Conservation (phyloP, 2,797 vertebrate species). For the Rhynchonycteris naso region DNA sequence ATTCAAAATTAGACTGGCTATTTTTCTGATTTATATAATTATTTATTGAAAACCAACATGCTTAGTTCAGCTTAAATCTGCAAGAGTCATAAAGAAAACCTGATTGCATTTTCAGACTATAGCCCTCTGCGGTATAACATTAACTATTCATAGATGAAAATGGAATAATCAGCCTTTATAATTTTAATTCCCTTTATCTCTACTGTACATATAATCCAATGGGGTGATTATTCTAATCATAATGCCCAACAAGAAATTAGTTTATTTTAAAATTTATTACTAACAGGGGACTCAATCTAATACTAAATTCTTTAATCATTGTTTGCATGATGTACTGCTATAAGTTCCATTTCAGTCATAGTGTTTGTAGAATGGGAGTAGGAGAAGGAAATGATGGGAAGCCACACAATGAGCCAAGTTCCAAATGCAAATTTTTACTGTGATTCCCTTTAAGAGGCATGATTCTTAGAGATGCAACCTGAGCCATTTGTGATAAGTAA, state of each 20-base stretch:
- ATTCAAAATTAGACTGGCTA: slow-evolving; percentile 53
- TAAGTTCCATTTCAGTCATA: not conserved
- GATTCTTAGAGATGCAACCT: not conserved
- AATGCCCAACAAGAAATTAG: slow-evolving; percentile 81
- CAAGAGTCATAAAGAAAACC: slow-evolving; percentile 42
- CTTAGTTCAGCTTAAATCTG: slow-evolving; percentile 9
- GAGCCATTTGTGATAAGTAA: not conserved
- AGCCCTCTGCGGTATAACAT: slow-evolving; percentile 57
- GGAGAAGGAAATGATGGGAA: not conserved
- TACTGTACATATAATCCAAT: slow-evolving; percentile 65
- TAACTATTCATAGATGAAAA: slow-evolving; percentile 65
- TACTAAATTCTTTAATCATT: slow-evolving; percentile 67
- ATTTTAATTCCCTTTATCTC: slow-evolving; percentile 79
- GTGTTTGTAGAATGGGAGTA: not conserved
- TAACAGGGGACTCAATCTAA: slow-evolving; percentile 77
- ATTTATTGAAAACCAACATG: slow-evolving; percentile 57
- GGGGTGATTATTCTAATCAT: slow-evolving; percentile 78
- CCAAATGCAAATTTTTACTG: not conserved
- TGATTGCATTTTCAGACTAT: slow-evolving; percentile 11
- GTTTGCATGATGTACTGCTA: slow-evolving; percentile 19
- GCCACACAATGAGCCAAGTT: not conserved
- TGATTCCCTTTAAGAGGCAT: not conserved
- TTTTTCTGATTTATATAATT: slow-evolving; percentile 59
- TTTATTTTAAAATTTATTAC: slow-evolving; percentile 75
- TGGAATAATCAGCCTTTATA: slow-evolving; percentile 62